Conservation (phyloP, 2,113 vertebrate species). For the Chelonoidis abingdonii region DNA sequence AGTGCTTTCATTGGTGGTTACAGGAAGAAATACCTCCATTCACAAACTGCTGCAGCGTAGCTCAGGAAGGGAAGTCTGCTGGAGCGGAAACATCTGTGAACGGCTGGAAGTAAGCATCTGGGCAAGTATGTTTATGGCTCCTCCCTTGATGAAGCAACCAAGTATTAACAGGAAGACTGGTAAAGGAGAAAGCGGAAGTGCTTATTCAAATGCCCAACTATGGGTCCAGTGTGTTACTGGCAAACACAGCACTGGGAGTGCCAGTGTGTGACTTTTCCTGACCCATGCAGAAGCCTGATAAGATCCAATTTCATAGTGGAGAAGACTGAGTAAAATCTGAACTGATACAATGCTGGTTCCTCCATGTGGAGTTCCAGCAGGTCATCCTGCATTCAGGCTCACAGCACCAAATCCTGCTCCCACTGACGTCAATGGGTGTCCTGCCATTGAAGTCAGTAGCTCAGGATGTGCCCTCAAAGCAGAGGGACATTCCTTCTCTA, state of each 20-base stretch:
- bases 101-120: not conserved
- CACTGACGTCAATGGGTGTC: too few relatives aligned
- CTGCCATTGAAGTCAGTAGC: too few relatives aligned
- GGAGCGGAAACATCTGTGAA: not conserved
- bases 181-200: not conserved
- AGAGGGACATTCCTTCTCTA: not conserved
- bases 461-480: not conserved
- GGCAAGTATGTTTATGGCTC: not conserved
- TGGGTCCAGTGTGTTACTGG: not conserved
- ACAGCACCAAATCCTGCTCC: not conserved
- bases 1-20: not conserved
- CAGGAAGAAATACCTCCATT: not conserved
- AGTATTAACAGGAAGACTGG: not conserved
- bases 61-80: not conserved
- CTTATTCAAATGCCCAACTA: not conserved
- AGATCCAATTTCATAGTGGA: not conserved
- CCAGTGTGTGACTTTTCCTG: not conserved
- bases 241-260: not conserved
- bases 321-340: too few relatives aligned
- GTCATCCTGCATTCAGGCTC: not conserved
- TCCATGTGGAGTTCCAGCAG: not conserved
- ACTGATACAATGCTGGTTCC: too few relatives aligned
- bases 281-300: not conserved
- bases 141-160: not conserved
- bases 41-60: not conserved